These are phyloP conservation scores for Jacana jacana DNA, from an alignment of 2,113 vertebrate species.

Conservation along the genomic window DNA sequence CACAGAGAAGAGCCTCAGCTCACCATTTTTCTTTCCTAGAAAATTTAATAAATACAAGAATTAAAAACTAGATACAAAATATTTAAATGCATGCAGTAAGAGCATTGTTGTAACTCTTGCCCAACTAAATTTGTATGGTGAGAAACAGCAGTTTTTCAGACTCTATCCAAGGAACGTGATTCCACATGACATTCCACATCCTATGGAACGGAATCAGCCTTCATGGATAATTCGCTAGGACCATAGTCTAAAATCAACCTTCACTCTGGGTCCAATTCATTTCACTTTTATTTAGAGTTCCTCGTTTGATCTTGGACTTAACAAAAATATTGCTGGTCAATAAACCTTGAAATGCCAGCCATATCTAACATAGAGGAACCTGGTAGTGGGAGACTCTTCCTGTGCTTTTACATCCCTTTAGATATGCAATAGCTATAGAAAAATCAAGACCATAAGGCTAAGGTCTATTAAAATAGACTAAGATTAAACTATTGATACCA, in stretches of 20 bases:
- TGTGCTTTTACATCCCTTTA: neutral
- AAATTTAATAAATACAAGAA: neutral
- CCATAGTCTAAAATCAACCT: neutral
- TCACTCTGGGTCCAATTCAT: neutral
- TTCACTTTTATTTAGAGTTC: neutral
- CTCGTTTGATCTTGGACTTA: neutral
- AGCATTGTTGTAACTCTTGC: neutral
- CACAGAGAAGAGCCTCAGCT: neutral
- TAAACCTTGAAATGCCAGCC: neutral
- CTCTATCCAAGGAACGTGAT: neutral
- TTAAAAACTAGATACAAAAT: neutral
- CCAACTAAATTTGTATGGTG: neutral
- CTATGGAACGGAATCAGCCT: neutral
- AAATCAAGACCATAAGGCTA: neutral
- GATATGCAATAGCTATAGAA: neutral
- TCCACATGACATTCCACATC: accelerated
- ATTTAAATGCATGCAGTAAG: neutral
- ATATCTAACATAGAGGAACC: neutral
- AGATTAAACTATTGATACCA: neutral
- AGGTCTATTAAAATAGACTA: conserved; percentile 16
- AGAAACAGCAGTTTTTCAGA: neutral
- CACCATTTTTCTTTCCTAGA: neutral
- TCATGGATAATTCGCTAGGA: neutral
- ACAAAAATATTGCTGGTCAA: conserved; percentile 24
- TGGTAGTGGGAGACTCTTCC: neutral